A percentile compares a stretch with the other conserved stretches of the same genome.
Conservation (phyloP, 2,113 vertebrate species). For the Mirza zaza region DNA sequence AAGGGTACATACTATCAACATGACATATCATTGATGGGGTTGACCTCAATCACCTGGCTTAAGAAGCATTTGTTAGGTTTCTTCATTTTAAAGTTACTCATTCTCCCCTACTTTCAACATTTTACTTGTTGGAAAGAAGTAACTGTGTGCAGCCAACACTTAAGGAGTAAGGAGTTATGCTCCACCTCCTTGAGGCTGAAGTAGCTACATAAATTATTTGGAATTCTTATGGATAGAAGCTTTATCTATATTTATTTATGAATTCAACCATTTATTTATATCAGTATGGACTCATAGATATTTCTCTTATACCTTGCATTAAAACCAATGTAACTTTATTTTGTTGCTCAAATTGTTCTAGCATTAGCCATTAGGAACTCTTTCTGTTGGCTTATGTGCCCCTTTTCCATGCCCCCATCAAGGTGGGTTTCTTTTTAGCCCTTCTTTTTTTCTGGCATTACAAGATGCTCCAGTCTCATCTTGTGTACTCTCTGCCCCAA, state of each 20-base stretch:
- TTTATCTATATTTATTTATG: slow-evolving; percentile 20
- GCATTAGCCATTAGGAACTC: not conserved
- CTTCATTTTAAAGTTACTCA: not conserved
- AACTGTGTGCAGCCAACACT: not conserved
- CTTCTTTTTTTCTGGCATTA: slow-evolving; percentile 31
- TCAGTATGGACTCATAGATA: not conserved
- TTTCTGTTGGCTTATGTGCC: not conserved
- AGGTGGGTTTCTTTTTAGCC: not conserved
- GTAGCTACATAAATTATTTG: not conserved
- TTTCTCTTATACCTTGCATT: slow-evolving; percentile 21
- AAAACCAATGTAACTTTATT: not conserved
- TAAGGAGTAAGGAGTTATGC: not conserved
- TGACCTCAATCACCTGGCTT: not conserved
- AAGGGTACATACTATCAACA: not conserved
- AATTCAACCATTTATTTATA: slow-evolving; percentile 8
- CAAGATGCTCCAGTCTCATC: not conserved
- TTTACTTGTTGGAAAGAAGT: not conserved
- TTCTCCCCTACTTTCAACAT: not conserved
- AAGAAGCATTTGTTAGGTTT: not conserved
- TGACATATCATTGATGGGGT: not conserved
- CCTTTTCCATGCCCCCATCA: not conserved
- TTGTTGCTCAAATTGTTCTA: not conserved
- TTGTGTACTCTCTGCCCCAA: not conserved
- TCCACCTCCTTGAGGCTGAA: not conserved
- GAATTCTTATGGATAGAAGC: not conserved